Evolutionary conservation across 2,113 vertebrate genomes (phyloP).

Genomic region (Larimichthys polyactis): DNA sequence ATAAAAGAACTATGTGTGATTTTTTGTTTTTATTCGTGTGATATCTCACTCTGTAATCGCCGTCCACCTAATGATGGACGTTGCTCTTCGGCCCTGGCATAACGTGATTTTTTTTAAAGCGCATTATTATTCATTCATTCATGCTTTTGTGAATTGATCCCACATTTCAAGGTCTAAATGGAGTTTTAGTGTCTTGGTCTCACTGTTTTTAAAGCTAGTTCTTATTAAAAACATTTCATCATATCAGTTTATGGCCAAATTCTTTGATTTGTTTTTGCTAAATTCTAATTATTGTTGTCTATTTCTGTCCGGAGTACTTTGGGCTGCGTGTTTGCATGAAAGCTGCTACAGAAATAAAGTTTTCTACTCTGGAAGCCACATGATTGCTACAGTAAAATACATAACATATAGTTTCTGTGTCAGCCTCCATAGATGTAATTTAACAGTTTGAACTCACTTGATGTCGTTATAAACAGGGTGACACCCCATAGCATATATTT

Average conservation of each 20-base stretch:
- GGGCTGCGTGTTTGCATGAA: no score
- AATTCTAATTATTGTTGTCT: no score
- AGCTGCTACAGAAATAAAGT: no score
- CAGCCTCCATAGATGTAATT: not conserved
- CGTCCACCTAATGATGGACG: not conserved
- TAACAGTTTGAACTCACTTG: not conserved
- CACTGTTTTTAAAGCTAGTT: not conserved
- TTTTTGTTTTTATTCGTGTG: constrained; percentile 8
- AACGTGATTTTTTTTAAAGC: not conserved
- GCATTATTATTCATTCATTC: not conserved
- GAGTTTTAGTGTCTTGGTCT: not conserved
- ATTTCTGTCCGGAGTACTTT: no score
- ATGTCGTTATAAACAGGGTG: not conserved
- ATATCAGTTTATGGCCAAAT: no score
- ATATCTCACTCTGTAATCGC: not conserved
- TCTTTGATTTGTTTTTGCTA: no score
- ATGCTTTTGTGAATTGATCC: not conserved
- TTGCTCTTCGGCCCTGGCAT: not conserved
- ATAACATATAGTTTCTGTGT: not conserved
- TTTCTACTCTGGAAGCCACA: not conserved
- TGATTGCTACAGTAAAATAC: not conserved
- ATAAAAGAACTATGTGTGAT: not conserved
- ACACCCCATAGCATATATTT: not conserved
- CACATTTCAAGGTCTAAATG: not conserved
- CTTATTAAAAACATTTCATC: no score